Evolutionary conservation across 2,113 vertebrate species (phyloP).

Genomic region (Cynocephalus volans): DNA sequence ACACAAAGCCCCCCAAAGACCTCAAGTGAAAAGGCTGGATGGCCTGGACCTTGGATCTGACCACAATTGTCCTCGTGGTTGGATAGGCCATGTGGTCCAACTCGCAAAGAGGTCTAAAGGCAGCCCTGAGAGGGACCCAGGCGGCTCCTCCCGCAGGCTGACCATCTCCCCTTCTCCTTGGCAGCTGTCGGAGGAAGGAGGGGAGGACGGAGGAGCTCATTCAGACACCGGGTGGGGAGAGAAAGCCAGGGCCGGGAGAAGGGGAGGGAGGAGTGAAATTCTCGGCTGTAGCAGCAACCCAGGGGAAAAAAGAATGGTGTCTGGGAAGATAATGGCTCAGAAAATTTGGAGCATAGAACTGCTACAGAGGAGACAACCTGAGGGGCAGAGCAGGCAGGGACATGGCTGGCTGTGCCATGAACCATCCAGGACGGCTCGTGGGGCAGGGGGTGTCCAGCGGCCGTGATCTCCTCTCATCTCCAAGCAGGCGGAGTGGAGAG

Average conservation of each 20-base stretch:
- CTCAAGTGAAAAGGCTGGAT: not conserved
- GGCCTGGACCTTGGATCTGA: not conserved
- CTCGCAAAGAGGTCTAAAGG: not conserved
- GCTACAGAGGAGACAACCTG: not conserved
- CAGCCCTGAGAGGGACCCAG: not conserved
- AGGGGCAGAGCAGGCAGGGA: not conserved
- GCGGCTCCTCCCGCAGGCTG: not conserved
- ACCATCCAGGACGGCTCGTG: slow-evolving; percentile 60
- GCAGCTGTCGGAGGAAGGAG: not conserved
- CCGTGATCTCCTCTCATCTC: slow-evolving; percentile 81
- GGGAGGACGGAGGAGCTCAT: not conserved
- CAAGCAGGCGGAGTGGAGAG: not conserved
- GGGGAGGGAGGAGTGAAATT: not conserved
- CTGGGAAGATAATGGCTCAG: rapidly evolving
- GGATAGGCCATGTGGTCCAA: not conserved
- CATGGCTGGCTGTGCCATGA: slow-evolving; percentile 55
- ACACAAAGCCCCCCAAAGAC: not conserved
- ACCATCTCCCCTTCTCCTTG: not conserved
- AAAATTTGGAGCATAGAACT: not conserved
- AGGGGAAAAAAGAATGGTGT: not conserved
- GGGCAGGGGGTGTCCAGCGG: slow-evolving; percentile 29
- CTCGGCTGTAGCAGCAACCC: not conserved
- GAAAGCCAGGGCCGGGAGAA: rapidly evolving
- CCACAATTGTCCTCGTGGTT: not conserved
- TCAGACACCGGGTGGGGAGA: not conserved